Evolutionary conservation across 2,888 invertebrate genomes (phyloP).

Genomic region (Scaptomyza parva): DNA sequence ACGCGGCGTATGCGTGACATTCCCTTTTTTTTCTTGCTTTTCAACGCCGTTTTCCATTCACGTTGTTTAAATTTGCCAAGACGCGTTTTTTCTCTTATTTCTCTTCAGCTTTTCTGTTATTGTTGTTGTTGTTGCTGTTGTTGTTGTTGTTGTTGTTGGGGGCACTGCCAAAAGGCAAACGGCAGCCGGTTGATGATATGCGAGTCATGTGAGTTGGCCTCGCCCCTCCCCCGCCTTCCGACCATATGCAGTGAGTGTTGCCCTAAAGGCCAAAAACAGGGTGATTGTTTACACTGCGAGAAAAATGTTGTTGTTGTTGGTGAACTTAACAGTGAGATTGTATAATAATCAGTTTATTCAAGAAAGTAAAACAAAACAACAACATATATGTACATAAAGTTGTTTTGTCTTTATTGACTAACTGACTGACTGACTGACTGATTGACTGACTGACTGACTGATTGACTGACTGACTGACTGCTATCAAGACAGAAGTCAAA

Average conservation of each 20-base stretch:
- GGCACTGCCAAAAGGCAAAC: constrained; percentile 76
- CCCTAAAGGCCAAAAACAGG: constrained; percentile 23
- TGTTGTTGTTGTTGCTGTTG: constrained; percentile 19
- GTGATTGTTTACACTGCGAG: constrained; percentile 39
- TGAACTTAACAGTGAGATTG: not conserved
- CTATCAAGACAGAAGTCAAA: too few species aligned
- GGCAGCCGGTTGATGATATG: constrained; percentile 67
- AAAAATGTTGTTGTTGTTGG: too few species aligned
- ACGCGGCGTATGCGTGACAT: constrained; percentile 63
- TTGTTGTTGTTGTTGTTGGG: constrained; percentile 26
- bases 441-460: too few species aligned
- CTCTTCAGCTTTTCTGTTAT: constrained; percentile 15
- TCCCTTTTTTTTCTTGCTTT: constrained; percentile 43
- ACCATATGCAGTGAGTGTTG: constrained; percentile 58
- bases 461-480: constrained; percentile 1
- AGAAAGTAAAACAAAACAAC: too few species aligned
- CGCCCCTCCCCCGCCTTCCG: too few species aligned
- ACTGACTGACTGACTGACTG: too few species aligned
- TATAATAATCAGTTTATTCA: too few species aligned
- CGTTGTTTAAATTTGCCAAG: constrained; percentile 75
- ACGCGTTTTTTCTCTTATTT: constrained; percentile 34
- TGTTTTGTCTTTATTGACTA: too few species aligned
- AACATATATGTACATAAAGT: too few species aligned
- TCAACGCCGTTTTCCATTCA: constrained; percentile 72
- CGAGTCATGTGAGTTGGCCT: constrained; percentile 70